phyloP scores from a whole-genome alignment of 2,113 vertebrate genomes.

The Acanthisitta chloris region DNA sequence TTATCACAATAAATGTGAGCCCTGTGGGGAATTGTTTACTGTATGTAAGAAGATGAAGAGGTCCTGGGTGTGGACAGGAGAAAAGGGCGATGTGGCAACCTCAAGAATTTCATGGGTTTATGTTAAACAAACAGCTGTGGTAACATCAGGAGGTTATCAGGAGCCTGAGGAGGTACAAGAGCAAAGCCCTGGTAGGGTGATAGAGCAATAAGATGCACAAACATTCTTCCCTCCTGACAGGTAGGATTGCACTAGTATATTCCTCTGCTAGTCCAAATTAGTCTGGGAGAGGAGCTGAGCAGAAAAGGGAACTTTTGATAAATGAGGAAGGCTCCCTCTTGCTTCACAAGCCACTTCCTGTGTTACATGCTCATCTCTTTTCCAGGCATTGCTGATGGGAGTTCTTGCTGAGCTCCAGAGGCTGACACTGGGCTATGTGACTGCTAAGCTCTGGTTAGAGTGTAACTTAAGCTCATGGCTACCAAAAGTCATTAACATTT shows the following conservation, averaged over 20 bases:
- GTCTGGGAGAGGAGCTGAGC: neutral
- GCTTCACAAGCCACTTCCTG: conserved; percentile 48
- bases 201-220: neutral
- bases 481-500: neutral
- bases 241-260: neutral
- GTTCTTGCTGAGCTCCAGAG: neutral
- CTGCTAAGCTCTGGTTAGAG: neutral
- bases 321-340: conserved; percentile 37
- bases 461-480: neutral
- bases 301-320: conserved; percentile 47
- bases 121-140: conserved; percentile 18
- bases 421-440: neutral
- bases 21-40: neutral
- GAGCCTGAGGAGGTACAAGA: conserved; percentile 1
- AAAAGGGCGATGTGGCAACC: conserved; percentile 12
- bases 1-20: conserved; percentile 8
- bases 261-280: neutral
- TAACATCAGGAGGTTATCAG: conserved; percentile 26
- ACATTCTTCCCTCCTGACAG: neutral
- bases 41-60: conserved; percentile 1
- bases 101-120: conserved; percentile 30
- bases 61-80: neutral
- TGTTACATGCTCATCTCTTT: neutral
- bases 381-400: neutral
- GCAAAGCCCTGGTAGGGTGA: neutral